Base-by-base conservation (phyloP, 2,113 vertebrate genomes). In the Sardina pilchardus region DNA sequence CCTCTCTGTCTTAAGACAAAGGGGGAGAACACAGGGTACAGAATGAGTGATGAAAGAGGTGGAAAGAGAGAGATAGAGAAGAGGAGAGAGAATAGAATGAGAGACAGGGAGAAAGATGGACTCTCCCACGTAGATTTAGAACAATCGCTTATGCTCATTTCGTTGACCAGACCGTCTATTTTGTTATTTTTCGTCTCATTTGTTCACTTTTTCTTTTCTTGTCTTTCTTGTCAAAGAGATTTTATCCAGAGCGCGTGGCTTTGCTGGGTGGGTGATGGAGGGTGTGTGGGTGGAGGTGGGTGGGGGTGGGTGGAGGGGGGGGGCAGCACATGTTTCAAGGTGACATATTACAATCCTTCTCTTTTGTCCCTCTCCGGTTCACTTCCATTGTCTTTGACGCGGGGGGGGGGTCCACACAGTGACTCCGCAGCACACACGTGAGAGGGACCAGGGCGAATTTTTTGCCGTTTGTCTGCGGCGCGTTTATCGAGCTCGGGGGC, bases 361-460 rank as follows among this genome's bases (percentile, higher is more conserved):
- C 59, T 85, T 85, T 47, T 50, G 87, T 44, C 82, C 85, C 90
- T 84, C 17, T 19, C n/a, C n/a, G 6, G 63, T 67, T 67, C 12
- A n/a, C 63, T 67, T 85, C 86, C 85, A 59, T 83, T 85, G 80
- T 85, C 84, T 67, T 87, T 90, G 84, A 90, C 88, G 89, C 85
- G 87, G 71, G 39, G 82, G 87, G 71, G 39, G 82, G 84, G 87
- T 87, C 63, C 24, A 67, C 83, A 47, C 44, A 84, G 83, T 86
- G 83, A 89, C 90, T 90, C 87, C 90, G 83, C 86, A 90, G n/a
- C n/a, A 88, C 81, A 88, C 59, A 39, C 83, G 83, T 85, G 86
- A 82, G 84, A 48, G 86, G 82, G 39, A 85, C 67, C 87, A 85
- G 56, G 44, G 39, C 81, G 43, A 81, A 90, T 89, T 12, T 89